A percentile compares a stretch with the other conserved stretches of the same genome.
These are phyloP conservation scores for Harlomillsia oculata DNA, from an alignment of 1,140 invertebrate genomes.

Conservation along the genomic window DNA sequence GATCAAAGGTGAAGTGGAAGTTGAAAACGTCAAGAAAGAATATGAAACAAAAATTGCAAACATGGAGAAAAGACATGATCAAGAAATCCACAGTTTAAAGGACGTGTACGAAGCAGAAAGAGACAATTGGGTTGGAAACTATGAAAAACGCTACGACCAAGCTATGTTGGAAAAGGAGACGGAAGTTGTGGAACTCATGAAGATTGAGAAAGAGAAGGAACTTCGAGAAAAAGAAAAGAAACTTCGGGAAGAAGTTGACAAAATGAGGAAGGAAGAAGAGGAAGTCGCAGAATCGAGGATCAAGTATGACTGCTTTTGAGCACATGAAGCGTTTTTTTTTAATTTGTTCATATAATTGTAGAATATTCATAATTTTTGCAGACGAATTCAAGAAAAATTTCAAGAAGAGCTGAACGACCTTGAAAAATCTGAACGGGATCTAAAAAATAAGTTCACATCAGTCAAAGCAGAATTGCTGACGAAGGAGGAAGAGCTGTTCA, in stretches of 20 bases:
- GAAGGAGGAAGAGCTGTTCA: conserved; percentile 49
- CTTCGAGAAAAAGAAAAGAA: conserved; percentile 53
- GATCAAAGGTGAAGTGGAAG: conserved; percentile 28
- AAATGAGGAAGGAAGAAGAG: conserved; percentile 46
- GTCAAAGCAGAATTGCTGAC: conserved; percentile 49
- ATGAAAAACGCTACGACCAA: conserved; percentile 48
- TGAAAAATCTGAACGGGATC: conserved; percentile 43
- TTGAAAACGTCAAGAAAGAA: conserved; percentile 24
- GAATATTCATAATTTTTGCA: conserved; percentile 36
- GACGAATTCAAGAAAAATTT: conserved; percentile 61
- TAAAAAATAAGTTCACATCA: conserved; percentile 51
- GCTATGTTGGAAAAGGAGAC: conserved; percentile 49
- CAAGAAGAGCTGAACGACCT: conserved; percentile 56
- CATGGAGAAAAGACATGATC: conserved; percentile 36
- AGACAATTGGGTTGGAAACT: conserved; percentile 47
- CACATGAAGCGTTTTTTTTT: neutral
- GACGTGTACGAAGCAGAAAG: conserved; percentile 48
- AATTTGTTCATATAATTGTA: neutral
- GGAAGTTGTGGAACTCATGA: conserved; percentile 43
- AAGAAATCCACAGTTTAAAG: conserved; percentile 47
- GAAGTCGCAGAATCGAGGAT: conserved; percentile 51
- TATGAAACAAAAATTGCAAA: conserved; percentile 21
- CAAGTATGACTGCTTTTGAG: conserved; percentile 39
- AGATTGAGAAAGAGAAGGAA: conserved; percentile 44
- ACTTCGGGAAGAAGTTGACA: conserved; percentile 52